Conservation (phyloP, 2,797 vertebrate species). For the Tadarida brasiliensis region DNA sequence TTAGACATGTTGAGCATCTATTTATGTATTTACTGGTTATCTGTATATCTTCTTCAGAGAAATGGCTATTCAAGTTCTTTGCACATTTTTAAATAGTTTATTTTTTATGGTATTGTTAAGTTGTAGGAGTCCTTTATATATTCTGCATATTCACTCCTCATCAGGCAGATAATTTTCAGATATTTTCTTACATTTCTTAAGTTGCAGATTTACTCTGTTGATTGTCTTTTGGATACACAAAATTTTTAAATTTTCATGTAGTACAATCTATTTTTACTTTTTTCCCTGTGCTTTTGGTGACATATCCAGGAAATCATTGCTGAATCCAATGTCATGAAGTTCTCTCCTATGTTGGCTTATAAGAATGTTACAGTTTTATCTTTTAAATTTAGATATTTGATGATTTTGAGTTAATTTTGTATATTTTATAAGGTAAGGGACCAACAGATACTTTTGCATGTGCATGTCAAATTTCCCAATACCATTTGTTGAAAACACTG, state of each 20-base stretch:
- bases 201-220: background rate
- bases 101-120: background rate
- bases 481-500: background rate
- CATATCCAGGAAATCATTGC: background rate
- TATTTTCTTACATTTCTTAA: background rate
- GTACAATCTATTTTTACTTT: background rate
- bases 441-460: background rate
- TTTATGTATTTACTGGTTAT: background rate
- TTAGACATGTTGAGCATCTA: background rate
- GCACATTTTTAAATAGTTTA: background rate
- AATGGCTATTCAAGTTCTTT: background rate
- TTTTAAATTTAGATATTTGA: background rate
- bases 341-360: background rate
- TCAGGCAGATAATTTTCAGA: background rate
- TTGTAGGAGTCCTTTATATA: background rate
- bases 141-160: background rate
- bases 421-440: background rate
- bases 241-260: background rate
- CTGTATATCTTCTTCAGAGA: background rate
- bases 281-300: background rate
- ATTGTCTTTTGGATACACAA: background rate
- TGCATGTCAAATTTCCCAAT: background rate
- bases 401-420: background rate
- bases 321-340: background rate
- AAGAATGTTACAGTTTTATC: background rate